These are phyloP conservation scores for Potamarius usumacintae DNA, from an alignment of 2,113 vertebrate genomes.

Conservation along the genomic window DNA sequence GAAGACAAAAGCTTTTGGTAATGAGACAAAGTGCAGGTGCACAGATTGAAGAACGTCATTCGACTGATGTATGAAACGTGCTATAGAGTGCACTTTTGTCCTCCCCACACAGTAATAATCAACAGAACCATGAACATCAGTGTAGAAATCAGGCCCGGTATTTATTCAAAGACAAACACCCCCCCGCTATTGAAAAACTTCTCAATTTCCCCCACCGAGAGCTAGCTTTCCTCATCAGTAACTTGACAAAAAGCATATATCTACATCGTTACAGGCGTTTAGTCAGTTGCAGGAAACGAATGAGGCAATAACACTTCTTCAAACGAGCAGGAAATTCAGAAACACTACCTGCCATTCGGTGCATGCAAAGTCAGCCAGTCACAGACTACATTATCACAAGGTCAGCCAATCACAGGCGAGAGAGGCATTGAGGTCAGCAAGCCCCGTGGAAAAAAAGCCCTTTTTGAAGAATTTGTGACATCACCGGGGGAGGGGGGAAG, in stretches of 20 bases:
- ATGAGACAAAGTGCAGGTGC: conserved; percentile 71
- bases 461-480: conserved; percentile 53
- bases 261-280: background rate
- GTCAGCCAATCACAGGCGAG: conserved; percentile 41
- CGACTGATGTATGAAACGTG: conserved; percentile 48
- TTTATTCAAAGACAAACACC: conserved; percentile 12
- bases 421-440: conserved; percentile 47
- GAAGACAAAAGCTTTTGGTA: conserved; percentile 53
- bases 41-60: conserved; percentile 65
- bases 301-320: conserved; percentile 19
- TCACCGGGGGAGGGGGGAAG: conserved; percentile 45
- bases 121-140: background rate
- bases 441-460: conserved; percentile 67
- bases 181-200: conserved; percentile 12
- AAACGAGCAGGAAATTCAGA: conserved; percentile 26
- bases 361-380: conserved; percentile 46
- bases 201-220: background rate
- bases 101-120: background rate
- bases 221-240: conserved; percentile 33
- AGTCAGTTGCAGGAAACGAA: background rate
- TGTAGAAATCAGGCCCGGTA: background rate
- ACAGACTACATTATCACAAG: conserved; percentile 41
- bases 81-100: background rate
- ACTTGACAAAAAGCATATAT: conserved; percentile 24
- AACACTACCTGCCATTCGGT: conserved; percentile 44